Conservation (phyloP, 2,113 vertebrate genomes). For the Apaloderma vittatum region DNA sequence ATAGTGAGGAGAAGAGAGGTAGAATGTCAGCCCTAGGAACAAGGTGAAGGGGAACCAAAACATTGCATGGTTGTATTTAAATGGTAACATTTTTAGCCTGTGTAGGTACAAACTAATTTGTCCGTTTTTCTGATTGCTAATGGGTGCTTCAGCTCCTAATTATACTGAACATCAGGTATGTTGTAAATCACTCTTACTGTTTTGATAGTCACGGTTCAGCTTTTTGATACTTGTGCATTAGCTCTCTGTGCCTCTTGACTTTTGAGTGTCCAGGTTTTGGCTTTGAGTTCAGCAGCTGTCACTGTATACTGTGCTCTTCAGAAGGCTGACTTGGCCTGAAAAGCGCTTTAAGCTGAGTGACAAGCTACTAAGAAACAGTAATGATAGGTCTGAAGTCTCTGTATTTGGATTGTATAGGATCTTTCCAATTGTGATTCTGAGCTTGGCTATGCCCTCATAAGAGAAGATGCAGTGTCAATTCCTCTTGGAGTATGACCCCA, state of each 20-base stretch:
- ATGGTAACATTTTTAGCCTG: slow-evolving; percentile 67
- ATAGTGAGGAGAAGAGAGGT: background rate
- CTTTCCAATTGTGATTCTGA: background rate
- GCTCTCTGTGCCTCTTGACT: background rate
- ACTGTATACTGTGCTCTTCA: background rate
- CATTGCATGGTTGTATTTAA: background rate
- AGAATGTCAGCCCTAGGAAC: background rate
- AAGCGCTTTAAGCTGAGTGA: background rate
- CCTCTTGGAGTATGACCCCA: background rate
- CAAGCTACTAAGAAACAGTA: background rate
- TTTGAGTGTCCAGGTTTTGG: background rate
- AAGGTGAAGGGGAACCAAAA: background rate
- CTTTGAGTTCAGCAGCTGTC: background rate
- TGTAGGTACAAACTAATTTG: slow-evolving; percentile 81
- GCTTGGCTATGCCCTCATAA: background rate
- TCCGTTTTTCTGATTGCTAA: slow-evolving; percentile 86
- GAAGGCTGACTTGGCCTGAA: background rate
- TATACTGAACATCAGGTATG: slow-evolving; percentile 81
- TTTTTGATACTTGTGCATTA: background rate
- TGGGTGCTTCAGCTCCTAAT: slow-evolving; percentile 87
- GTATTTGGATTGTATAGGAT: background rate
- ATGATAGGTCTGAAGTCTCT: background rate
- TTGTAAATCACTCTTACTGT: slow-evolving; percentile 41
- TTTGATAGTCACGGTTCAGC: background rate
- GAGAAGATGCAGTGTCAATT: background rate